Base-by-base conservation (phyloP, 2,888 invertebrate genomes). In the Drosophila tripunctata region DNA sequence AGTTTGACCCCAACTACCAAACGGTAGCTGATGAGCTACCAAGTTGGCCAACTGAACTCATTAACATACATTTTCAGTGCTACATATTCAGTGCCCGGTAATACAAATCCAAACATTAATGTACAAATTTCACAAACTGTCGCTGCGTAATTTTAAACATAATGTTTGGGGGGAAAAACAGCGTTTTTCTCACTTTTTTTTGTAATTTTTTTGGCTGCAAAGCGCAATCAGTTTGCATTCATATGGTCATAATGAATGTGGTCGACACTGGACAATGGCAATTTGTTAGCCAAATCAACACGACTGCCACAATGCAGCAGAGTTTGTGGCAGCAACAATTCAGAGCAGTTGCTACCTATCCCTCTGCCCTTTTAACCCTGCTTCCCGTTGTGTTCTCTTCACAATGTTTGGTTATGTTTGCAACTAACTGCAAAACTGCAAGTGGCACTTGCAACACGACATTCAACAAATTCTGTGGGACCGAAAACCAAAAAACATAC, bases 191-290 rank as follows among this genome's bases (percentile, higher is more conserved):
- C 15, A 10, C 17, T 35, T 17, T 30, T 19, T 15, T 10, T 48
- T 55, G 19, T n/a, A n/a, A n/a, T n/a, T n/a, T 21, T 8, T 24
- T 43, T 15, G 15, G 15, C 17, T 19, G 36, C 22, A 17, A 40
- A 45, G n/a, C 51, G 72, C 70, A 73, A 75, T 70, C 64, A 73
- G 57, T 30, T 51, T 24, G 40, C 47, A 72, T 74, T 72, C 71
- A 71, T 71, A 24, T 36, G 47, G 15, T 10, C 43, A 15, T 36
- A 62, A 45, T 50, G 35, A 45, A 41, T 52, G 43, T 35, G 45
- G 30, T 41, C 43, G 35, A 27, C n/a, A 27, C 35, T 15, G 36
- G 27, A 36, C 36, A 38, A 30, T 56, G 65, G 31, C 65, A 50
- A 64, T 65, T 67, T 58, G 58, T 52, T 48, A 10, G 47, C 35